Evolutionary conservation across 2,797 vertebrate species (phyloP).

Genomic region (Neomorphus geoffroyi): DNA sequence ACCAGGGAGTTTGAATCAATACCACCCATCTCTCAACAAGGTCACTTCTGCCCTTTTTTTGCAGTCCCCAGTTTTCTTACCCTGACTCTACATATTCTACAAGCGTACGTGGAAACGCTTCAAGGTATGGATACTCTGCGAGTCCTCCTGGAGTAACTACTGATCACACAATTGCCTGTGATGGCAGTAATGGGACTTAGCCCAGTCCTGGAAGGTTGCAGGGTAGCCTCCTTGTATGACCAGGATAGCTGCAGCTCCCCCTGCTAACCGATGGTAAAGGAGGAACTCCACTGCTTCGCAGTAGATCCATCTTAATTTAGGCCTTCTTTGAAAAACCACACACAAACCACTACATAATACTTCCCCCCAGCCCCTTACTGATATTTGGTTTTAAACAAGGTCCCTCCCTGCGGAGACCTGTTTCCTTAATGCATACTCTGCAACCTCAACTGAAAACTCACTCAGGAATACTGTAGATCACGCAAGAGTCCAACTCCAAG

Average conservation of each 20-base stretch:
- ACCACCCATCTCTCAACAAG: neutral
- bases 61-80: neutral
- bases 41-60: neutral
- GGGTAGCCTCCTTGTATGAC: neutral
- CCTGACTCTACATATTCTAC: neutral
- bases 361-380: fast-evolving
- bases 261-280: neutral
- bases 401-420: neutral
- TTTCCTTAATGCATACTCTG: fast-evolving
- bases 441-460: neutral
- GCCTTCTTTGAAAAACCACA: neutral
- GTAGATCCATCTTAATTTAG: neutral
- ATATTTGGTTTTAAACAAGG: neutral
- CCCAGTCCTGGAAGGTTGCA: neutral
- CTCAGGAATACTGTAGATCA: neutral
- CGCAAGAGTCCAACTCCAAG: neutral
- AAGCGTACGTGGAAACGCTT: neutral
- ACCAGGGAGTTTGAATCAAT: neutral
- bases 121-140: fast-evolving
- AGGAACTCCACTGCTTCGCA: neutral
- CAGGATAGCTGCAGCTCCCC: neutral
- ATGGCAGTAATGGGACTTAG: neutral
- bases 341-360: neutral
- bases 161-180: fast-evolving
- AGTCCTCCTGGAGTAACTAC: neutral